These are phyloP conservation scores for Holothuria scabra DNA, from an alignment of 53 echinoderm and acorn worm genomes.

Conservation along the genomic window DNA sequence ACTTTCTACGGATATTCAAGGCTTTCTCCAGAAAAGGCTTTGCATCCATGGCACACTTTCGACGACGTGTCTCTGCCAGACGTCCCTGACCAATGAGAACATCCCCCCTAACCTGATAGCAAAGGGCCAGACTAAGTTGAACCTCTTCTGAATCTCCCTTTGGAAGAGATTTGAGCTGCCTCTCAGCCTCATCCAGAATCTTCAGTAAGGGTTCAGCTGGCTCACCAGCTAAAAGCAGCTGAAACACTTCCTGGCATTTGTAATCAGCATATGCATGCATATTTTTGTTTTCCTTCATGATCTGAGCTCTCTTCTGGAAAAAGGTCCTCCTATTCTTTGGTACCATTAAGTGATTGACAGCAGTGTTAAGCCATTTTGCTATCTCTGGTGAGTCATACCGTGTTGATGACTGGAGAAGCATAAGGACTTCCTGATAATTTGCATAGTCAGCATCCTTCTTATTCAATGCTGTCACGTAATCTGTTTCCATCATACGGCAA, in stretches of 20 bases:
- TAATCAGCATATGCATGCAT: conserved; percentile 77
- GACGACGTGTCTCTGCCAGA: background rate
- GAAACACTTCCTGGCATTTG: conserved; percentile 70
- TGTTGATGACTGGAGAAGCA: conserved; percentile 35
- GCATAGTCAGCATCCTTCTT: conserved; percentile 53
- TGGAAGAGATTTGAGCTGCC: conserved; percentile 49
- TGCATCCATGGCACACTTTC: conserved; percentile 53
- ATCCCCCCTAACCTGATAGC: conserved; percentile 76
- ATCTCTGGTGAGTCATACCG: conserved; percentile 44
- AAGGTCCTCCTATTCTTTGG: conserved; percentile 72
- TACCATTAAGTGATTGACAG: conserved; percentile 78
- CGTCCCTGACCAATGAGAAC: conserved; percentile 56
- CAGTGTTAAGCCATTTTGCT: conserved; percentile 67
- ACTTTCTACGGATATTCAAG: conserved; percentile 60
- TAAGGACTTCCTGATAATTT: conserved; percentile 44
- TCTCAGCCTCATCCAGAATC: conserved; percentile 69
- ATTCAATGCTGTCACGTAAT: conserved; percentile 39
- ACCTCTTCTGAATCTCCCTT: conserved; percentile 42
- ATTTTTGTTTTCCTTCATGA: conserved; percentile 61
- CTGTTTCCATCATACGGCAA: conserved; percentile 31
- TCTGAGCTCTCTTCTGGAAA: conserved; percentile 70
- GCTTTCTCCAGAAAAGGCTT: conserved; percentile 59
- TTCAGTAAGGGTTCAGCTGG: conserved; percentile 64
- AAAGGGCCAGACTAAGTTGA: conserved; percentile 76
- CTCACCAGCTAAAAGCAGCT: conserved; percentile 73